Base-by-base conservation (phyloP, 1,140 invertebrate species). In the Mesaphorura yosii region DNA sequence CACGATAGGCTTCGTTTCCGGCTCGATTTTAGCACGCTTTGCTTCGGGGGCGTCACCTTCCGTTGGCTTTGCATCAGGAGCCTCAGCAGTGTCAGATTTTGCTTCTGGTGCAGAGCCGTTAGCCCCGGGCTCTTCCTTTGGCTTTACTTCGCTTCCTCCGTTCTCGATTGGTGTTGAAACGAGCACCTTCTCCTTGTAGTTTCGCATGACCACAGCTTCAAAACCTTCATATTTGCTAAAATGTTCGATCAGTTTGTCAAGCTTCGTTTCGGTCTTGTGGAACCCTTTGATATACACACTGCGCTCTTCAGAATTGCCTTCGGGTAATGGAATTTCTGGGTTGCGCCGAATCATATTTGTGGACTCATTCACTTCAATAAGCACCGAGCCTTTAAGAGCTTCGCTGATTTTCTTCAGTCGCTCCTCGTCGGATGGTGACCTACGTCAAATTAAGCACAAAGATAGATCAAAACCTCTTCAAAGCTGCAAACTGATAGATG, bases 281-380 rank as follows among this genome's bases (percentile, higher is more conserved):
- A 63, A 63, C n/a, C 57, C 57, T 28, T 63, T 63, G 3, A 63
- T 26, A 29, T 59, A 57, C 2, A 59, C 23, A 14, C 54, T 59
- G 6, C 44, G 38, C 10, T 45, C 41, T 31, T 59, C 57, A 0
- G 38, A 5, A 23, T 54, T 38, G 12, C 51, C 47, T 26, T 59
- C 55, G 2, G 60, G 57, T 31, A 57, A 20, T n/a, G 54, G 57
- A 25, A 46, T 28, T 28, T 59, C 45, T 2, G 44, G 51, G 54
- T 41, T 59, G 6, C 60, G 47, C 10, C 60, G 46, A 14, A 63
- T 48, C 29, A 51, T 51, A 20, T 25, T 26, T 5, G 17, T 29
- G 5, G 37, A 41, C 1, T 50, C 51, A 42, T 59, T 23, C 0
- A 63, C 52, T 23, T 63, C 57, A 15, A 63, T 44, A 19, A 63